Evolutionary conservation across 2,797 vertebrate genomes (phyloP).

Genomic region (Muscicapa comitata): DNA sequence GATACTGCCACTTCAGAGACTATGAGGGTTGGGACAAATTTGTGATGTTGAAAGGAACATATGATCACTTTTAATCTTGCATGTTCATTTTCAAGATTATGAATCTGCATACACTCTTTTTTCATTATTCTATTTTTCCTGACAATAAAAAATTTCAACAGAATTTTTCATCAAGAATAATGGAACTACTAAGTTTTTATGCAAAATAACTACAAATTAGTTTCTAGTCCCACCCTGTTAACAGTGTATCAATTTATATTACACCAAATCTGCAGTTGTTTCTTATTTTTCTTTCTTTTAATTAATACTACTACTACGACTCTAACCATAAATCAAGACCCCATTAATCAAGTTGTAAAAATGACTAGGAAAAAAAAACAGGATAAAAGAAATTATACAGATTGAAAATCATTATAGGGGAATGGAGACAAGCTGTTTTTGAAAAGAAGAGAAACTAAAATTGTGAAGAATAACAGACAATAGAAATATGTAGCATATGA

Average conservation of each 20-base stretch:
- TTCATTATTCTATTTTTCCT: background rate
- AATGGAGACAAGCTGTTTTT: background rate
- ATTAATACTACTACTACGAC: background rate
- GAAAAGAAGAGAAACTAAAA: background rate
- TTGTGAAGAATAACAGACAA: background rate
- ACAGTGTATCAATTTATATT: background rate
- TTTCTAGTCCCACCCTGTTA: background rate
- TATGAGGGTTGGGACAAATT: background rate
- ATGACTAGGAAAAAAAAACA: background rate
- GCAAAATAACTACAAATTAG: background rate
- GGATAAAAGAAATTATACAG: background rate
- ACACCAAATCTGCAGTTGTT: background rate
- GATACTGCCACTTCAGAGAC: background rate
- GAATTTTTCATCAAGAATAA: background rate
- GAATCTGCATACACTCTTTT: background rate
- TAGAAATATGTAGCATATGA: background rate
- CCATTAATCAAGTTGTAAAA: background rate
- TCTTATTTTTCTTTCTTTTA: background rate
- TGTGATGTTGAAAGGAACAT: background rate
- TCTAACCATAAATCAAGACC: background rate
- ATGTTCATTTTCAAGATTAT: background rate
- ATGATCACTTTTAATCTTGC: background rate
- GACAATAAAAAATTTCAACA: background rate
- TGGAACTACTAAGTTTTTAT: background rate
- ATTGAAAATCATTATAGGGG: background rate